Evolutionary conservation across 2,888 invertebrate genomes (phyloP), one percentile per base, ranked within the genome.

Genomic region (Chirona hameri): DNA sequence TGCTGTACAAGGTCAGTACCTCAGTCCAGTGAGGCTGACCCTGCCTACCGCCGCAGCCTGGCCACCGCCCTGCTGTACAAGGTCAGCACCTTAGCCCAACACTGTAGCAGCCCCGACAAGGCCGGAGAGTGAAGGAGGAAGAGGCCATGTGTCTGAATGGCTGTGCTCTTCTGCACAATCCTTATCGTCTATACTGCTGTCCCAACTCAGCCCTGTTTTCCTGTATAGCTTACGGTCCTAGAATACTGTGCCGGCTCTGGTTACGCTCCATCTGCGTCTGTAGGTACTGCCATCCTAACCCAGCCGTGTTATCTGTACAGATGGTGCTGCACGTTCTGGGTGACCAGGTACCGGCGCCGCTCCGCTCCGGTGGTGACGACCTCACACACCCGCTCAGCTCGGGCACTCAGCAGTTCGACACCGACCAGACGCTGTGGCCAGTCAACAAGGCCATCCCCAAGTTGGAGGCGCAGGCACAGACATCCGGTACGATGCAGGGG

Each of bases 31-130:
- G n/a, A n/a, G n/a, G n/a, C n/a, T n/a, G n/a, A n/a, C n/a, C n/a
- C n/a, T n/a, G n/a, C n/a, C n/a, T n/a, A n/a, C n/a, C n/a, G n/a
- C n/a, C n/a, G n/a, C n/a, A n/a, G 90, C n/a, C 88, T 96, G 15
- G 93, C 95, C 0, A 89, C 93, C 83, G 91, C 92, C 12, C 88
- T 96, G n/a, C 92, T 96, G 87, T 96, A 95, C 87, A 95, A 95
- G 91, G 94, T 93, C 87, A 15, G 82, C 55, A 18, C 21, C 57
- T 2, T n/a, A n/a, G 2, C 10, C 24, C 65, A 10, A 21, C n/a
- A 65, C n/a, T 14, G 14, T 0, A 4, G 9, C 24, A 21, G n/a
- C 21, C 12, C 3, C 9, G 65, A 4, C 24, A 21, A 1, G 12
- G 7, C 7, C n/a, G 2, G 7, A 39, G 4, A 7, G 7, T 7